Evolutionary conservation across 2,888 invertebrate species (phyloP), one percentile per base, ranked within the genome.

Genomic region (Byasa hedistus): DNA sequence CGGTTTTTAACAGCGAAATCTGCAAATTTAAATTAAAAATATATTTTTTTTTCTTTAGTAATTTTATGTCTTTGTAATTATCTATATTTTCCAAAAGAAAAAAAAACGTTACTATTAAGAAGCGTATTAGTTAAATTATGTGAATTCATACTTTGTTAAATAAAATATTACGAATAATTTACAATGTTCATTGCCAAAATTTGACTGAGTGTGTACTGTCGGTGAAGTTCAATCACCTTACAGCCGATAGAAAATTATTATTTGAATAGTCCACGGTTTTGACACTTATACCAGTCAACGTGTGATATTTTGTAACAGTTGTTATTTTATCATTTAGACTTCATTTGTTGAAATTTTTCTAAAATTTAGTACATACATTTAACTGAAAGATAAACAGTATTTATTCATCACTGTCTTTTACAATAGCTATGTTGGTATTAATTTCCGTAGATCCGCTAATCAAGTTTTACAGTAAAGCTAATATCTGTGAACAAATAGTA

Each of bases 141-240:
- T 39, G 12, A 3, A 48, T 48, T 48, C 3, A 19, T 44, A 44
- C 1, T 44, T 44, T 44, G 12, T 44, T 15, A 17, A 1, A 15
- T 17, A 44, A 44, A 44, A 44, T 48, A 19, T 19, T 48, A 48
- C 0, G 48, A n/a, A n/a, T 48, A 48, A 48, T 74, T 68, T 60
- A 69, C 73, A 71, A 68, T 70, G 61, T 66, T 69, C 67, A 67
- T 72, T 71, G 69, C 72, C 71, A 69, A 72, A 72, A 48, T 67
- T 66, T 65, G 69, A 68, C 66, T 67, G 70, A 61, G 64, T 71
- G 69, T 71, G 70, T 69, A 69, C 61, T 70, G 65, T 54, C 65
- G 68, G 64, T 66, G 61, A 69, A 74, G 75, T 76, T 76, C 75
- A 73, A 75, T 76, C 73, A 74, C 75, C 75, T 70, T 70, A 63